Base-by-base conservation (phyloP, 2,797 vertebrate genomes). In the Anguilla obscura region DNA sequence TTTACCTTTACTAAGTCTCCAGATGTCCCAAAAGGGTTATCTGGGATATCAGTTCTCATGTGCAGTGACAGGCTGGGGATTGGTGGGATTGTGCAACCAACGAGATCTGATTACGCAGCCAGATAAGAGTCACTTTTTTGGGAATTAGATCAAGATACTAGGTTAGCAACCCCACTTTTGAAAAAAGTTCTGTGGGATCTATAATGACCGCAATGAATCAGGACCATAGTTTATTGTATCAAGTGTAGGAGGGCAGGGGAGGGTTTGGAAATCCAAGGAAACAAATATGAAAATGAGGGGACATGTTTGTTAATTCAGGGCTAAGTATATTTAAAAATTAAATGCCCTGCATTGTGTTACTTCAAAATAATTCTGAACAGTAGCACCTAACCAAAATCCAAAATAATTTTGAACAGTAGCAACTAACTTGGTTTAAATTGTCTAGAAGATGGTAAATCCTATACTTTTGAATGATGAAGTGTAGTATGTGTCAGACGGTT, bases 1-100 rank as follows among this genome's bases (percentile, higher is more conserved):
- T 52, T n/a, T 58, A 54, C 50, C 10, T 85, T 54, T 85, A 21
- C 27, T 36, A 16, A 5, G 52, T 30, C 27, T n/a, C 63, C n/a
- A 69, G 63, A 69, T n/a, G 63, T 6, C n/a, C 24, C 12, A 2
- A n/a, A 8, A 85, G 27, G 33, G 10, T 16, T 10, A 76, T 21
- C 10, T 4, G 12, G 14, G 14, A 12, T 27, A 30, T 10, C 27
- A 36, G 9, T 76, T 36, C 14, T 12, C 27, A 16, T 36, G 1
- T 79, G 27, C 18, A 54, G 16, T 24, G 21, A 60, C 66, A 69
- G 60, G 9, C 56, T 9, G 79, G 50, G 14, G 27, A n/a, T 45
- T 63, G 21, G 45, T 94, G 5, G 54, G 0, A 40, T 30, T 83
- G 40, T 80, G 80, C 1, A 84, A 60, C 74, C 21, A 36, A 36